These are phyloP conservation scores for Bothrops alternatus DNA, from an alignment of 2,797 vertebrate genomes.

Conservation along the genomic window DNA sequence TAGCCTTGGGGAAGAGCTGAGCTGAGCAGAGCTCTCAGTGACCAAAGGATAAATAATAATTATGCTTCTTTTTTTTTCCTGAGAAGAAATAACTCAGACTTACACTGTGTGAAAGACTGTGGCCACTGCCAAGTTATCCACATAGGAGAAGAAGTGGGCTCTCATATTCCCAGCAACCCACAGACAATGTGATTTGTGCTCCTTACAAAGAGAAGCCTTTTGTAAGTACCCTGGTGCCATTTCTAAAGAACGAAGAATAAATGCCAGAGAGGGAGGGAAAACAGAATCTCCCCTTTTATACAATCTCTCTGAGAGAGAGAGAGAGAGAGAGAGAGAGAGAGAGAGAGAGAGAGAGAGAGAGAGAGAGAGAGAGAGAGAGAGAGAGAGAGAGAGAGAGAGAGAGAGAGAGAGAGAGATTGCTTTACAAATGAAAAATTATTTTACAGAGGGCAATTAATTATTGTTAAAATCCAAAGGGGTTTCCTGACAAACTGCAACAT, in stretches of 20 bases:
- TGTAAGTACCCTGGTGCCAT: rapidly evolving
- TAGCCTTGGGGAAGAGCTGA: too few relatives aligned
- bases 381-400: too few relatives aligned
- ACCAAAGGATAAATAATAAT: not conserved
- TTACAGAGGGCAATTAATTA: not conserved
- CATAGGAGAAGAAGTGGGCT: not conserved
- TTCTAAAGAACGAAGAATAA: rapidly evolving
- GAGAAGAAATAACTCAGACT: not conserved
- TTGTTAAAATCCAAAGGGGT: not conserved
- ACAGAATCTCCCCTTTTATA: not conserved
- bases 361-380: too few relatives aligned
- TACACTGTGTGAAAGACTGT: not conserved
- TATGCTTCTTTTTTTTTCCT: not conserved
- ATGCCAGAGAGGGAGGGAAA: not conserved
- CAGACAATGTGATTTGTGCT: not conserved
- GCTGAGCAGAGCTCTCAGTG: not conserved
- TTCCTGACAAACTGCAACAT: not conserved
- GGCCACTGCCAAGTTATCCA: not conserved
- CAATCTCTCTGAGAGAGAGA: not conserved
- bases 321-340: too few relatives aligned
- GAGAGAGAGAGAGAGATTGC: not conserved
- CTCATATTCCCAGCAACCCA: not conserved
- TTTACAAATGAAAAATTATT: not conserved
- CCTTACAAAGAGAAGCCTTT: not conserved
- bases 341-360: too few relatives aligned